phyloP scores from a whole-genome alignment of 2,113 vertebrate species.

The Vicugna pacos region DNA sequence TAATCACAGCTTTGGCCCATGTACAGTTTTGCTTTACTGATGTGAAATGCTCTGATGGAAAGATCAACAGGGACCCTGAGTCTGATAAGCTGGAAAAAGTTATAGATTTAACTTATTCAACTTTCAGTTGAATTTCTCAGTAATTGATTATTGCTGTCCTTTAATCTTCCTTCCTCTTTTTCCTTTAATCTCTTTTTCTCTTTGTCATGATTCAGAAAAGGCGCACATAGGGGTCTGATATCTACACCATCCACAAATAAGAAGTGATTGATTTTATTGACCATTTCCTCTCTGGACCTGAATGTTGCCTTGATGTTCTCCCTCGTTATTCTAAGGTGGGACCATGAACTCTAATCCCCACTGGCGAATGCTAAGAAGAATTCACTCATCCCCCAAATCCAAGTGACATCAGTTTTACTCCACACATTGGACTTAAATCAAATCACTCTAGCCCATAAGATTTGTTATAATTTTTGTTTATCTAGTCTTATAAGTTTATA shows the following conservation, averaged over 20 bases:
- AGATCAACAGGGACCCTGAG: background rate
- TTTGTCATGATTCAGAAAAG: background rate
- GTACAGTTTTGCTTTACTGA: background rate
- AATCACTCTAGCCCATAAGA: background rate
- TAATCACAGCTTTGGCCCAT: background rate
- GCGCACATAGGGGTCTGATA: background rate
- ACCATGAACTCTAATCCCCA: background rate
- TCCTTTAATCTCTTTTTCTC: background rate
- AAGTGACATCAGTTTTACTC: background rate
- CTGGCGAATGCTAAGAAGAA: background rate
- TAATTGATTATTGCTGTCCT: background rate
- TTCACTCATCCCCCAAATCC: background rate
- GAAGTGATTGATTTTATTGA: background rate
- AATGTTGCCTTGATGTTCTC: background rate
- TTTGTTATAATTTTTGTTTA: background rate
- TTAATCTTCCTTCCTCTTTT: background rate
- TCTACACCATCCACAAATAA: background rate
- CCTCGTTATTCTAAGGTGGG: background rate
- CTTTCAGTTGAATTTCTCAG: background rate
- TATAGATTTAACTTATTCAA: background rate
- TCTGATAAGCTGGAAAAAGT: background rate
- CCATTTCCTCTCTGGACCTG: background rate
- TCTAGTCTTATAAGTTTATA: background rate
- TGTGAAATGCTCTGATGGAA: background rate
- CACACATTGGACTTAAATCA: background rate